Base-by-base conservation (phyloP, 2,888 invertebrate genomes). In the Eudasyphora cyanicolor region DNA sequence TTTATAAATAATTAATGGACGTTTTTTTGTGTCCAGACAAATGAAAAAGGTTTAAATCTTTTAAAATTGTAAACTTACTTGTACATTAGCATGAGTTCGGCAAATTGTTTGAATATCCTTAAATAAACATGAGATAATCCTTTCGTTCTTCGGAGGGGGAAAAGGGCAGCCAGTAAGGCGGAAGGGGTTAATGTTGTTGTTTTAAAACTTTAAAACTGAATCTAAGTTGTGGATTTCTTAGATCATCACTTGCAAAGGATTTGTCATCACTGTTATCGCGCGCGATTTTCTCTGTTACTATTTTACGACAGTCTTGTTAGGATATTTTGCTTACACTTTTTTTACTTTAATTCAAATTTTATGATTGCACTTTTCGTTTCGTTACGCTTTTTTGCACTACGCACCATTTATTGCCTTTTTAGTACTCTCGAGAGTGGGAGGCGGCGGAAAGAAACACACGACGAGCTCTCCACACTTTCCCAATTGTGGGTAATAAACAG, bases 61-160 rank as follows among this genome's bases (percentile, higher is more conserved):
- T 14, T 42, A 38, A 38, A 57, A 38, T 54, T 19, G 45, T n/a
- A 17, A 35, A 82, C 82, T 82, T 82, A 82, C 82, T 82, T 79
- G 79, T 35, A 75, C 82, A 82, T 79, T 79, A 69, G 76, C 82
- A 82, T 82, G 79, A 82, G 79, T 76, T 67, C 19, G 67, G 71
- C 21, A 71, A 45, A 64, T 76, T n/a, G n/a, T n/a, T n/a, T n/a
- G n/a, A n/a, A n/a, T 82, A 2, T 38, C 57, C 76, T 79, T 79
- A 75, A 49, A 79, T 69, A 79, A 71, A 32, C 82, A 82, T 82
- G 62, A 76, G 79, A 79, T 82, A 82, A 82, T 82, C 82, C 82
- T 79, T 76, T 74, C 69, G 60, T 60, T 17, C 12, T 21, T 21
- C 21, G 10, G 24, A 1, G 21, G 19, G 51, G 51, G n/a, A n/a